Conservation (phyloP, 2,888 invertebrate species). For the Rapana venosa region DNA sequence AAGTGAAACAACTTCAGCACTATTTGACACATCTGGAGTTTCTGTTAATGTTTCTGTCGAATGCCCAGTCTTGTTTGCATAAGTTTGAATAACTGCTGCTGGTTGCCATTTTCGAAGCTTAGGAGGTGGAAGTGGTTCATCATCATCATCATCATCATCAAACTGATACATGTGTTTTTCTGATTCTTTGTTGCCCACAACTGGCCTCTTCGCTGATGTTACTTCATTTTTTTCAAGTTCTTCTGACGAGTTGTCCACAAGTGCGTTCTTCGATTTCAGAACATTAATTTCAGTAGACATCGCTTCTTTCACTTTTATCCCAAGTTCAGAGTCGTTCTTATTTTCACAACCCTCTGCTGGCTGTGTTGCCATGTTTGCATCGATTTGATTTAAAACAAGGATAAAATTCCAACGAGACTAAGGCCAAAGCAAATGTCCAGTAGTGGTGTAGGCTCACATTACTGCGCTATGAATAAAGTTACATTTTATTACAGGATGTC, state of each 20-base stretch:
- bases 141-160: conserved; percentile 6
- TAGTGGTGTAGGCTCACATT: too few relatives aligned
- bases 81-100: too few relatives aligned
- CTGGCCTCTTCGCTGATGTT: background rate
- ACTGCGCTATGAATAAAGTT: too few relatives aligned
- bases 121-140: background rate
- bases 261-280: background rate
- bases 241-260: background rate
- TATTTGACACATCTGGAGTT: too few relatives aligned
- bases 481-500: too few relatives aligned
- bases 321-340: background rate
- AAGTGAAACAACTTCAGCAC: background rate
- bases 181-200: too few relatives aligned
- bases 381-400: too few relatives aligned
- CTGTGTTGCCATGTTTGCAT: background rate
- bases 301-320: too few relatives aligned
- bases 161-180: background rate
- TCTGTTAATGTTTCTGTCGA: background rate
- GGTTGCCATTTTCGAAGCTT: background rate
- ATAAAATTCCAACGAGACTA: background rate
- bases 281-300: too few relatives aligned
- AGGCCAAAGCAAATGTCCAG: too few relatives aligned
- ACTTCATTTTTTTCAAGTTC: background rate
- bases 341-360: background rate
- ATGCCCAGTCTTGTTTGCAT: background rate